Percentiles rank a stretch among this genome's conserved stretches.
These are phyloP conservation scores for Tetheella fluctuosa DNA, from an alignment of 2,888 invertebrate species.

Conservation along the genomic window DNA sequence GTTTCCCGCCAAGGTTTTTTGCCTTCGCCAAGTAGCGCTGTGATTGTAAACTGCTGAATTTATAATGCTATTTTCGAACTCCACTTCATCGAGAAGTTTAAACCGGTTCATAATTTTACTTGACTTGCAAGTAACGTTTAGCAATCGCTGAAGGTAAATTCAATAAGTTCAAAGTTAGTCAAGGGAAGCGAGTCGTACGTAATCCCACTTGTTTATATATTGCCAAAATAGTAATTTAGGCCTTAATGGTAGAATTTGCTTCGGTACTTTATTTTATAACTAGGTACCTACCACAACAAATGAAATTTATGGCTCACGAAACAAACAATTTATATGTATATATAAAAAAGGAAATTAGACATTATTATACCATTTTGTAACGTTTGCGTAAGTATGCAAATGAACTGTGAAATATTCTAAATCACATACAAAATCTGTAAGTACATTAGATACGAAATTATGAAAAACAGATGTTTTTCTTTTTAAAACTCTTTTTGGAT, in stretches of 20 bases:
- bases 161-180: conserved; percentile 42
- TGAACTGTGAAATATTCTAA: background rate
- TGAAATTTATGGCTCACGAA: conserved; percentile 23
- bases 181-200: background rate
- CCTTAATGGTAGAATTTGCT: background rate
- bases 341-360: background rate
- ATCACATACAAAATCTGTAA: background rate
- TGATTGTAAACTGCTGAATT: conserved; percentile 84
- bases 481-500: conserved; percentile 63
- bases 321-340: conserved; percentile 27
- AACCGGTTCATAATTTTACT: conserved; percentile 77
- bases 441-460: conserved; percentile 35
- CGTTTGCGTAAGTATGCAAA: background rate
- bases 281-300: background rate
- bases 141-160: conserved; percentile 52
- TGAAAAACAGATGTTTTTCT: conserved; percentile 58
- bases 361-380: background rate
- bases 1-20: conserved; percentile 78
- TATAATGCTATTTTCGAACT: conserved; percentile 84
- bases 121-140: conserved; percentile 64
- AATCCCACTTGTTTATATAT: background rate
- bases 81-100: conserved; percentile 80
- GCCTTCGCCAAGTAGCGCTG: conserved; percentile 76
- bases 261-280: conserved; percentile 6
- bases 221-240: background rate